Percentiles rank a stretch among this genome's conserved stretches.
Evolutionary conservation across 2,888 invertebrate species (phyloP).

Genomic region (Nomada goodeniana): DNA sequence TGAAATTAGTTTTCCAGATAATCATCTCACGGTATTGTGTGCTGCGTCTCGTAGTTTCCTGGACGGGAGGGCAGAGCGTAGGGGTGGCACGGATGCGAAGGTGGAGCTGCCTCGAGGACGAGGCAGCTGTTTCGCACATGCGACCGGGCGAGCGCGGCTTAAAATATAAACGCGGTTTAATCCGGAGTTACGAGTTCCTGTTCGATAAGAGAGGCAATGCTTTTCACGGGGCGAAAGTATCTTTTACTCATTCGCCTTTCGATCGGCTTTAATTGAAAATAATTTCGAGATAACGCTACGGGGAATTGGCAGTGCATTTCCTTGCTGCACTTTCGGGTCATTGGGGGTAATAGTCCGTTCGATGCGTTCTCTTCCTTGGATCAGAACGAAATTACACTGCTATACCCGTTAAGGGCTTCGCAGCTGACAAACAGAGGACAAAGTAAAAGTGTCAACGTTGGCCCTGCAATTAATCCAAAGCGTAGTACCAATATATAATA

Average conservation of each 20-base stretch:
- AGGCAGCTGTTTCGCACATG: constrained; percentile 57
- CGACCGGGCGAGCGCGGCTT: constrained; percentile 63
- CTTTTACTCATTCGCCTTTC: constrained; percentile 17
- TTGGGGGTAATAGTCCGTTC: not conserved
- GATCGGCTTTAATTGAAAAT: not conserved
- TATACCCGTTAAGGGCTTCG: too few species aligned
- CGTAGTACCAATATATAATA: too few species aligned
- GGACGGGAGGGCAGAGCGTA: constrained; percentile 36
- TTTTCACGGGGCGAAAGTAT: constrained; percentile 67
- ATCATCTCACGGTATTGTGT: constrained; percentile 84
- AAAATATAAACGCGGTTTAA: constrained; percentile 80
- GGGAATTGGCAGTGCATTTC: not conserved
- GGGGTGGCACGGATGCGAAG: constrained; percentile 34
- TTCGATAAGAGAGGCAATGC: constrained; percentile 80
- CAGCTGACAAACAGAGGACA: too few species aligned
- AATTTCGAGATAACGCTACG: too few species aligned
- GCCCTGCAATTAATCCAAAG: too few species aligned
- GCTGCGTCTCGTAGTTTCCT: constrained; percentile 75
- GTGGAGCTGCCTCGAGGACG: constrained; percentile 37
- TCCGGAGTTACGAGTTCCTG: constrained; percentile 74
- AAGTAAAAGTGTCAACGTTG: too few species aligned
- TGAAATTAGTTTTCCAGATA: constrained; percentile 84
- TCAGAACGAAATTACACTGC: too few species aligned
- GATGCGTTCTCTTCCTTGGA: too few species aligned
- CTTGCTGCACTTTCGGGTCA: not conserved